Evolutionary conservation across 2,113 vertebrate species (phyloP).

Genomic region (Neomonachus schauinslandi): DNA sequence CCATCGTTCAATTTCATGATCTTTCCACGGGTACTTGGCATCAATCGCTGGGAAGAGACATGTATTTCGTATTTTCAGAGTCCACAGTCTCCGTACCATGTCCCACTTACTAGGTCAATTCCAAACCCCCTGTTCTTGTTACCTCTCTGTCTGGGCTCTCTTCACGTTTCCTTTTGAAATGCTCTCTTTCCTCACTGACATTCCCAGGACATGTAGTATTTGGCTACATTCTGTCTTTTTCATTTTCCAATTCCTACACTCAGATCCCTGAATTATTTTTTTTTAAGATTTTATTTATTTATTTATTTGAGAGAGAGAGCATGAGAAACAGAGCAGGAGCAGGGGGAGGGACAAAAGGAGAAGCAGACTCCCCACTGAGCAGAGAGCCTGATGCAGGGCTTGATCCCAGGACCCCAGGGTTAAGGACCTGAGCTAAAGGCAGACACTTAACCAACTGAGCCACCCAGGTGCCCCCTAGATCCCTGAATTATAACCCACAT

Average conservation of each 20-base stretch:
- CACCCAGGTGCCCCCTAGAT: no score
- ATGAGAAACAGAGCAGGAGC: no score
- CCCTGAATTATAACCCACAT: background rate
- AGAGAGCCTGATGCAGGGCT: no score
- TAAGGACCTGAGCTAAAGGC: no score
- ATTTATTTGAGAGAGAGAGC: no score
- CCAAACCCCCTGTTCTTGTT: background rate
- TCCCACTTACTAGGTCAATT: background rate
- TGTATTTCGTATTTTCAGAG: background rate
- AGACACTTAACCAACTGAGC: no score
- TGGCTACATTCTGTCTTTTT: background rate
- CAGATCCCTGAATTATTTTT: background rate
- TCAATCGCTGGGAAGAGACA: background rate
- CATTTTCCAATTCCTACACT: background rate
- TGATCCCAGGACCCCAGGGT: no score
- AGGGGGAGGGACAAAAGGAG: no score
- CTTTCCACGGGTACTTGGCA: background rate
- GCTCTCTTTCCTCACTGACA: background rate
- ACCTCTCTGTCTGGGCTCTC: background rate
- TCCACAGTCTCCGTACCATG: background rate
- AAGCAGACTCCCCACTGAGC: no score
- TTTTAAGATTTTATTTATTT: no score
- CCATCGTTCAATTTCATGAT: background rate
- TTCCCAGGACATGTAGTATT: background rate
- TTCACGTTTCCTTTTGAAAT: background rate